Evolutionary conservation across 2,113 vertebrate genomes (phyloP), one percentile per base, ranked within the genome.

Genomic region (Phaethon lepturus): DNA sequence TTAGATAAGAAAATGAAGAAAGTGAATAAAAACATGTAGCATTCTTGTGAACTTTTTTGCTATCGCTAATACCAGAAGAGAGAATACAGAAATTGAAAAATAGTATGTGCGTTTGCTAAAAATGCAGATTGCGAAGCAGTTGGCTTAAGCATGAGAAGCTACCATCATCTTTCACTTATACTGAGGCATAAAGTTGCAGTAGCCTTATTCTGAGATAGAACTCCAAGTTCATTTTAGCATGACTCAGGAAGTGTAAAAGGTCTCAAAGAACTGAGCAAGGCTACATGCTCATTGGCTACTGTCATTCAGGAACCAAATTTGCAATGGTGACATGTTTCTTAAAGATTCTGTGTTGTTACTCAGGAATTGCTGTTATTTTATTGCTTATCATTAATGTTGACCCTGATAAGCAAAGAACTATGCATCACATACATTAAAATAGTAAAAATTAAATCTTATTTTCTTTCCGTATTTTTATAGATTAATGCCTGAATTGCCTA

Each of bases 401-500:
- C 4, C 6, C 7, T 82, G 22, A 71, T 72, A 50, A 82, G 29
- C n/a, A 75, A 88, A 75, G 14, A 88, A 33, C 25, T 75, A 9
- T 44, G 53, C 22, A 69, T 64, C 29, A 9, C 13, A 19, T 90
- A 10, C 20, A 49, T 66, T 47, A 77, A 90, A 90, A 77, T 12
- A 26, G 15, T 68, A 10, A 58, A 85, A 94, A 79, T 86, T 62
- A 69, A 66, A 50, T 73, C 13, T 72, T 2, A 14, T 85, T 97
- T 79, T 13, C 10, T 83, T 89, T 79, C 31, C 4, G 0, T 67
- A 29, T 88, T 81, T 88, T 33, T 88, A 0, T 86, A 99, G 99
- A 96, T 97, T 99, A 90, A 99, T 99, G 99, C 98, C 99, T 85
- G 98, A 99, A 83, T 97, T 99, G 81, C 99, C 99, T 12, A 98